A percentile compares a stretch with the other conserved stretches of the same genome.
Evolutionary conservation across 1,140 invertebrate species (phyloP).

Genomic region (Chrysopa pallens): DNA sequence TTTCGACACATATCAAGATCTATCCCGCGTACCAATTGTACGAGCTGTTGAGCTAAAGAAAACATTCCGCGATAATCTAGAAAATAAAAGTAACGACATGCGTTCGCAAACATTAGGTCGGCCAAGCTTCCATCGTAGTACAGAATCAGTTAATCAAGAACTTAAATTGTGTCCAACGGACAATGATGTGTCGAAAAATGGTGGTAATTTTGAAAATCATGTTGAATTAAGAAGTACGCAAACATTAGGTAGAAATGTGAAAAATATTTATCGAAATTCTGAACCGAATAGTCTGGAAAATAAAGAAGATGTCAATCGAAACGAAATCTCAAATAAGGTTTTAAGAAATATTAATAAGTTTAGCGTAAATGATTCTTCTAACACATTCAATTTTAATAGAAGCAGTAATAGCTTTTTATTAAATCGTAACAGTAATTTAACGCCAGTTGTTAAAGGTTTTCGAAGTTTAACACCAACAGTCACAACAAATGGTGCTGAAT

Average conservation of each 20-base stretch:
- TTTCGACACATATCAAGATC: slow-evolving; percentile 13
- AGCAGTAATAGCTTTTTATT: too few relatives aligned
- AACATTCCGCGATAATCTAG: slow-evolving; percentile 14
- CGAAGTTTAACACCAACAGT: slow-evolving; percentile 1
- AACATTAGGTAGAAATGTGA: not conserved
- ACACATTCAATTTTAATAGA: not conserved
- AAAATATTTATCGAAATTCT: slow-evolving; percentile 1
- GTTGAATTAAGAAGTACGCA: not conserved
- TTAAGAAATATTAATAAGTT: slow-evolving; percentile 13
- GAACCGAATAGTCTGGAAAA: slow-evolving; percentile 1
- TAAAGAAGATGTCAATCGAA: slow-evolving; percentile 1
- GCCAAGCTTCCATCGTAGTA: not conserved
- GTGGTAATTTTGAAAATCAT: not conserved
- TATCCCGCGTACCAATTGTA: slow-evolving; percentile 21
- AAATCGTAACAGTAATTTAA: not conserved
- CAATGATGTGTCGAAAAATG: not conserved
- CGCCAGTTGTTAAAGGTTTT: slow-evolving; percentile 18
- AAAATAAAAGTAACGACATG: slow-evolving; percentile 6
- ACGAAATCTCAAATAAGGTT: slow-evolving; percentile 9
- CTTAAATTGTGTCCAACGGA: not conserved
- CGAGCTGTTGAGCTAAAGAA: slow-evolving; percentile 23
- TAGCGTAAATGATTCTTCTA: slow-evolving; percentile 1
- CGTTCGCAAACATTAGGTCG: not conserved
- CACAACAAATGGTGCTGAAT: not conserved
- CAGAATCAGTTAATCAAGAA: not conserved